phyloP scores from a whole-genome alignment of 2,888 invertebrate genomes.

The Anarsia innoxiella region DNA sequence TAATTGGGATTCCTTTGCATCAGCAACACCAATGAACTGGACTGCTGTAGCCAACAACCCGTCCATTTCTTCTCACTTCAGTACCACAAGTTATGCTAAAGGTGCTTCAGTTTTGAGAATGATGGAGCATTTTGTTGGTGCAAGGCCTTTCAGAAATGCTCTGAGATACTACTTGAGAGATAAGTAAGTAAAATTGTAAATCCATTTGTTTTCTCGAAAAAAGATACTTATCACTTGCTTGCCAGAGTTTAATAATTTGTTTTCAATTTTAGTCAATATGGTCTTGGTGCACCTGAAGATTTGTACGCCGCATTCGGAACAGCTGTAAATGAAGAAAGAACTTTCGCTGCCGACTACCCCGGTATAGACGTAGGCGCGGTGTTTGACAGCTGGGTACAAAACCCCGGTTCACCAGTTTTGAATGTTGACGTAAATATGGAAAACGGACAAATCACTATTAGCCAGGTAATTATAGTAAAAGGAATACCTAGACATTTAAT shows the following conservation, averaged over 20 bases:
- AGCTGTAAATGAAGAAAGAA: slow-evolving; percentile 42
- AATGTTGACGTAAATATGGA: slow-evolving; percentile 56
- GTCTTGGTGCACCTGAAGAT: slow-evolving; percentile 44
- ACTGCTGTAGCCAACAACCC: slow-evolving; percentile 68
- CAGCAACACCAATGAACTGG: slow-evolving; percentile 59
- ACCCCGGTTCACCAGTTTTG: slow-evolving; percentile 76
- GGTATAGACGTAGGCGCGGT: slow-evolving; percentile 49
- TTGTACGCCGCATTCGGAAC: slow-evolving; percentile 50
- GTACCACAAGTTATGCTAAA: slow-evolving; percentile 81
- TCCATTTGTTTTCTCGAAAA: not conserved
- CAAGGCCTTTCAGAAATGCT: slow-evolving; percentile 69
- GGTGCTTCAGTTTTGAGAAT: slow-evolving; percentile 79
- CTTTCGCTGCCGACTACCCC: slow-evolving; percentile 32
- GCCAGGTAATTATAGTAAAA: slow-evolving; percentile 43
- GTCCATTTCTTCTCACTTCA: slow-evolving; percentile 77
- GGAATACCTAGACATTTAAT: no score
- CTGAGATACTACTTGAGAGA: slow-evolving; percentile 73
- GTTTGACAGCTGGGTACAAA: slow-evolving; percentile 77
- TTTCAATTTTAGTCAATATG: slow-evolving; percentile 40
- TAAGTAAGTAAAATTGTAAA: slow-evolving; percentile 59
- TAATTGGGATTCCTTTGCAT: slow-evolving; percentile 66
- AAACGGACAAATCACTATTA: slow-evolving; percentile 38
- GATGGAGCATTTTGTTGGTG: slow-evolving; percentile 78
- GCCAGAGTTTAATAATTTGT: not conserved
- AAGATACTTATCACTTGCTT: not conserved